Conservation (phyloP, 2,797 vertebrate species). For the Hypotaenidia okinawae region DNA sequence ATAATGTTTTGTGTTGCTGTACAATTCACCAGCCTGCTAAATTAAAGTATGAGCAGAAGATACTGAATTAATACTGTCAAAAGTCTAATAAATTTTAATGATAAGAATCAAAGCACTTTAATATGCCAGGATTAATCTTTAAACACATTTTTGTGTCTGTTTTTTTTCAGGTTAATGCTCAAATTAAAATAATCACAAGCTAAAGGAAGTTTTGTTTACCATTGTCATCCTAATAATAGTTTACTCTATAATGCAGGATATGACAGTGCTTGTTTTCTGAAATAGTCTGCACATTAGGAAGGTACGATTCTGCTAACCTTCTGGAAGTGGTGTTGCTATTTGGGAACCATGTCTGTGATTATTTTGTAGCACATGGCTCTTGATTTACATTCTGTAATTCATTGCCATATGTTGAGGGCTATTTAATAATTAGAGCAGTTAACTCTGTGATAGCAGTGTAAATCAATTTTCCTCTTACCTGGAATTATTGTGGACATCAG, state of each 20-base stretch:
- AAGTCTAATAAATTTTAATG: constrained; percentile 40
- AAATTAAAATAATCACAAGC: background rate
- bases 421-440: constrained; percentile 40
- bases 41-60: constrained; percentile 1
- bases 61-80: constrained; percentile 48
- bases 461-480: constrained; percentile 29
- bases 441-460: background rate
- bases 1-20: background rate
- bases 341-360: constrained; percentile 8
- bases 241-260: background rate
- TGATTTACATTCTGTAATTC: constrained; percentile 29
- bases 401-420: constrained; percentile 13
- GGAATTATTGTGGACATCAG: background rate
- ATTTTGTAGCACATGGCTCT: background rate
- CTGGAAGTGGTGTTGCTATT: background rate
- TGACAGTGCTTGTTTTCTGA: background rate
- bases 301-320: background rate
- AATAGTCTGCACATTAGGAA: background rate
- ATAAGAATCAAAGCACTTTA: constrained; percentile 20
- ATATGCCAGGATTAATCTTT: constrained; percentile 15
- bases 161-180: background rate
- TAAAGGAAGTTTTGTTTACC: constrained; percentile 32
- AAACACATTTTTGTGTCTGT: background rate
- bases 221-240: background rate
- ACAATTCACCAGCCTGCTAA: background rate